Evolutionary conservation across 2,113 vertebrate species (phyloP).

Genomic region (Albula glossodonta): DNA sequence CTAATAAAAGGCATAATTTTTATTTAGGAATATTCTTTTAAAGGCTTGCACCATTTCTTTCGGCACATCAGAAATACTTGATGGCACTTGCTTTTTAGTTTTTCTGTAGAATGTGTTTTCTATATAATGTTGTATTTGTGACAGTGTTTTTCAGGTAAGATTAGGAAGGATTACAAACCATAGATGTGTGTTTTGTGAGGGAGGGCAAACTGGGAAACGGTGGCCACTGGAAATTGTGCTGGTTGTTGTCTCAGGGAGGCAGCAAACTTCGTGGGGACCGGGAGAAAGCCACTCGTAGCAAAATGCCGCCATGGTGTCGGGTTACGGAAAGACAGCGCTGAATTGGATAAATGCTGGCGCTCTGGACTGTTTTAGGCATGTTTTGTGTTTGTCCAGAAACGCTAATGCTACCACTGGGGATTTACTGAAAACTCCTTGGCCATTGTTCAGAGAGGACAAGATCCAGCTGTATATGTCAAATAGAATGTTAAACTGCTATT

Average conservation of each 20-base stretch:
- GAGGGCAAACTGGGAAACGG: not conserved
- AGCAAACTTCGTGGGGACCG: not conserved
- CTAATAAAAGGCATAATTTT: not conserved
- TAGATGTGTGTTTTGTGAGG: not conserved
- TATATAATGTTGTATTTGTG: not conserved
- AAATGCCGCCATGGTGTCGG: not conserved
- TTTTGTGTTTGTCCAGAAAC: not conserved
- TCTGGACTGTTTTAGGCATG: not conserved
- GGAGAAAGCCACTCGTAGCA: not conserved
- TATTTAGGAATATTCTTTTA: not conserved
- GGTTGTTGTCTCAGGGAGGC: not conserved
- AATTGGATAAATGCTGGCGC: no score
- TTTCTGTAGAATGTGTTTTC: not conserved
- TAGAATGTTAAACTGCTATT: no score
- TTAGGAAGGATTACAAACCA: not conserved
- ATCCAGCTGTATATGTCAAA: not conserved
- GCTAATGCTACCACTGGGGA: not conserved
- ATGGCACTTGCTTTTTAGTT: not conserved
- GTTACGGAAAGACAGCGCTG: not conserved
- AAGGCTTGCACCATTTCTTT: not conserved
- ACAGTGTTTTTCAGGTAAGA: not conserved
- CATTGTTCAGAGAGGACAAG: not conserved
- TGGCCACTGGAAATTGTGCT: not conserved
- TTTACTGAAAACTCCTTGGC: not conserved
- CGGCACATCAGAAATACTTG: not conserved